Conservation (phyloP, 2,797 vertebrate species). For the Limnodromus scolopaceus region DNA sequence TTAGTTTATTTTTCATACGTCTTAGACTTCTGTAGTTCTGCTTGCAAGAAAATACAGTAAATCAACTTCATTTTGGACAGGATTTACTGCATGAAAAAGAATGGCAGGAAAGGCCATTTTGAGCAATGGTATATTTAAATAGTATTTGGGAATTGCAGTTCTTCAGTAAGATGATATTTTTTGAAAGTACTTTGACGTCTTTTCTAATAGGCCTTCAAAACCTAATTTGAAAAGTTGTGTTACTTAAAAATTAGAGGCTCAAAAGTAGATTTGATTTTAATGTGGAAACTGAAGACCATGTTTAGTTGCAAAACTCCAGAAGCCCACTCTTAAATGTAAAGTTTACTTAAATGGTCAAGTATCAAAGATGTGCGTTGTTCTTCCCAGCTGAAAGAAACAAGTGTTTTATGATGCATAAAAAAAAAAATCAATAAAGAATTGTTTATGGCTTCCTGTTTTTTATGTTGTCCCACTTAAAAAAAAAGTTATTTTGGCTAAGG, state of each 20-base stretch:
- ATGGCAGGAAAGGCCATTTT: neutral
- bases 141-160: neutral
- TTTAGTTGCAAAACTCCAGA: neutral
- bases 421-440: slow-evolving; percentile 53
- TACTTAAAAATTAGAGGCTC: neutral
- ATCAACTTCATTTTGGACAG: neutral
- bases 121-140: fast-evolving
- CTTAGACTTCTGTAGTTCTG: neutral
- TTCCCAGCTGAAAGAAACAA: slow-evolving; percentile 21
- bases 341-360: neutral
- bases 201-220: neutral
- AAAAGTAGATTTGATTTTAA: neutral
- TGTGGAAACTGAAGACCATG: neutral
- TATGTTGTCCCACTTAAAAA: neutral
- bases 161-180: neutral
- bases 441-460: slow-evolving; percentile 64
- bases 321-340: neutral
- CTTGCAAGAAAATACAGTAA: neutral
- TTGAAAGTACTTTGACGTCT: neutral
- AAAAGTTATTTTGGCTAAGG: slow-evolving; percentile 12
- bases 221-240: neutral
- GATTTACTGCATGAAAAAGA: neutral
- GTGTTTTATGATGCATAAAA: neutral
- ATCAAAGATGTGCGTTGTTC: neutral
- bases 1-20: neutral